phyloP scores from a whole-genome alignment of 2,797 vertebrate species.

The Malurus leucopterus region DNA sequence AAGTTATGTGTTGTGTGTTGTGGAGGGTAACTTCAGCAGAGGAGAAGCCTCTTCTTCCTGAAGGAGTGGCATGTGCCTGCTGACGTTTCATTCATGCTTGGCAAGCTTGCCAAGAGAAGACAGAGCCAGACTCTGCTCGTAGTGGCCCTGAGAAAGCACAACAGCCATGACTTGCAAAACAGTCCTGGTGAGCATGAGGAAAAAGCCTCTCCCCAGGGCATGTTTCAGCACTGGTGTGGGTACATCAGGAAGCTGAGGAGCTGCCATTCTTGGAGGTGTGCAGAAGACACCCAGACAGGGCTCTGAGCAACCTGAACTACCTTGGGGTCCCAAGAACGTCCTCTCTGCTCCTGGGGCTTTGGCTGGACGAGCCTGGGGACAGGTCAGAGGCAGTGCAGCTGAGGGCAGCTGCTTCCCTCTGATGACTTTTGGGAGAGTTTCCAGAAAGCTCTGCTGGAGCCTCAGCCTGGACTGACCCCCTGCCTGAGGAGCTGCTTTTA shows the following conservation, averaged over 20 bases:
- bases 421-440: background rate
- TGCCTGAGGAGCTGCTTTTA: background rate
- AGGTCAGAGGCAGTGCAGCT: background rate
- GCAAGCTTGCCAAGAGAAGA: background rate
- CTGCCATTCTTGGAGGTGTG: background rate
- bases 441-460: background rate
- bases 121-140: background rate
- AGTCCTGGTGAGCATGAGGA: background rate
- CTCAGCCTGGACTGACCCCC: background rate
- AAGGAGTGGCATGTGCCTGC: background rate
- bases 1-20: background rate
- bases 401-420: background rate
- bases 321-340: background rate
- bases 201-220: background rate
- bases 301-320: background rate
- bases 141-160: background rate
- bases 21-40: background rate
- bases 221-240: background rate
- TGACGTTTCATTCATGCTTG: background rate
- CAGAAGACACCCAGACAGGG: background rate
- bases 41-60: background rate
- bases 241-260: background rate
- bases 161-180: background rate
- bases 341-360: background rate
- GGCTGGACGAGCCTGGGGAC: accelerated